Evolutionary conservation across 2,888 invertebrate species (phyloP).

Genomic region (Acronicta leporina): DNA sequence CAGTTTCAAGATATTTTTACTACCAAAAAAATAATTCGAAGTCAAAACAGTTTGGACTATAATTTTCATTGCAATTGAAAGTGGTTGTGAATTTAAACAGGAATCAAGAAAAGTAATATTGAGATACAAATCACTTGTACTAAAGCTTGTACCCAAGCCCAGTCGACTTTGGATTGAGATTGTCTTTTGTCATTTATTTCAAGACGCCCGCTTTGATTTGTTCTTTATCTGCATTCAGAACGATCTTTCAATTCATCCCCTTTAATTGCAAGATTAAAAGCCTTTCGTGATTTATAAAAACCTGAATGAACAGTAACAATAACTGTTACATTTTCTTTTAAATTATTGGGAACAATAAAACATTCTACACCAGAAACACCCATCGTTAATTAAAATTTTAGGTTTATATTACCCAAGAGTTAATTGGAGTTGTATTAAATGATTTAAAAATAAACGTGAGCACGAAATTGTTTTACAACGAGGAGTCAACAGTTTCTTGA

Average conservation of each 20-base stretch:
- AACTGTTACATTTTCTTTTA: conserved; percentile 18
- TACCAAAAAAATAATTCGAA: conserved; percentile 1
- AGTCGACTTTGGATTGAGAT: conserved; percentile 50
- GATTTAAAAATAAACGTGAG: no score
- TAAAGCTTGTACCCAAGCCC: conserved; percentile 47
- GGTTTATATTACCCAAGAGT: no score
- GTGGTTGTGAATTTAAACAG: conserved; percentile 40
- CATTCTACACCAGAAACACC: no score
- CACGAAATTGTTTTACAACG: no score
- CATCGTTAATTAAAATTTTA: no score
- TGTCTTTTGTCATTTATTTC: conserved; percentile 52
- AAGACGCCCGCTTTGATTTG: conserved; percentile 44
- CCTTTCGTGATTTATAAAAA: conserved; percentile 15
- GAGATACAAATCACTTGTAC: conserved; percentile 48
- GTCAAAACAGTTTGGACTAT: conserved; percentile 19
- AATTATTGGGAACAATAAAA: conserved; percentile 2
- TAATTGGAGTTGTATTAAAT: no score
- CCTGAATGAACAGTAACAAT: conserved; percentile 27
- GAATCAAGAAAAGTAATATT: conserved; percentile 38
- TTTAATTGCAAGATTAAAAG: conserved; percentile 36
- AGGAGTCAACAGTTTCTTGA: no score
- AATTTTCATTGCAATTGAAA: conserved; percentile 24
- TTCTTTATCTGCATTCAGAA: conserved; percentile 37
- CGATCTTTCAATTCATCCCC: conserved; percentile 43
- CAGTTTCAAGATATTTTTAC: conserved; percentile 25